Evolutionary conservation across 1,140 invertebrate species (phyloP), one percentile per base, ranked within the genome.

Genomic region (Scaptomyza pallida): DNA sequence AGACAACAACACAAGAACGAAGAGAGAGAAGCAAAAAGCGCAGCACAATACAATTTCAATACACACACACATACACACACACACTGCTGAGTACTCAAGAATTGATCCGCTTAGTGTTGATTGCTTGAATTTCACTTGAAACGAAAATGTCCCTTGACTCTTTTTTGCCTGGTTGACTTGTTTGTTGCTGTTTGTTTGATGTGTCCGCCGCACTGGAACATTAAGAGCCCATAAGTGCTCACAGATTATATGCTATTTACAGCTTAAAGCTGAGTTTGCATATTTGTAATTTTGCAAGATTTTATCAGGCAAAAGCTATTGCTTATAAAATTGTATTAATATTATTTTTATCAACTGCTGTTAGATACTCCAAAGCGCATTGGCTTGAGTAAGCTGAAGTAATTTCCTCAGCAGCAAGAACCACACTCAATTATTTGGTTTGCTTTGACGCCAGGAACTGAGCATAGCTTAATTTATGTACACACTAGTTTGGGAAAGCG

Each of bases 91-190:
- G 76, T 72, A 63, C 63, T 81, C 73, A 75, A 65, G 69, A 73
- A 81, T 81, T 86, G 81, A 86, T 86, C 81, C 82, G 82, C 83
- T 86, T 86, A 88, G 65, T 62, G 78, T 75, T 78, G 78, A 88
- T 86, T 88, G 81, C 77, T 85, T 73, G 76, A 83, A 85, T 79
- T 83, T 83, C 75, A 76, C 69, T 83, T 68, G 72, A 63, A 73
- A 37, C 19, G 45, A 62, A 60, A 60, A 50, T 61, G 61, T 57
- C 30, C 15, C 44, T 12, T 12, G 41, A 45, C 19, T 72, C 57
- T 51, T 21, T 61, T 47, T 19, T 62, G 50, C 37, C 37, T 48
- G n/a, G 45, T 40, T 16, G 12, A 15, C 16, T 17, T 8, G 23
- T 26, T n/a, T 26, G 23, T 21, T 21, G 21, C 6, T 26, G 41